Conservation (phyloP, 1,140 invertebrate species). For the Rhopalosiphum maidis region DNA sequence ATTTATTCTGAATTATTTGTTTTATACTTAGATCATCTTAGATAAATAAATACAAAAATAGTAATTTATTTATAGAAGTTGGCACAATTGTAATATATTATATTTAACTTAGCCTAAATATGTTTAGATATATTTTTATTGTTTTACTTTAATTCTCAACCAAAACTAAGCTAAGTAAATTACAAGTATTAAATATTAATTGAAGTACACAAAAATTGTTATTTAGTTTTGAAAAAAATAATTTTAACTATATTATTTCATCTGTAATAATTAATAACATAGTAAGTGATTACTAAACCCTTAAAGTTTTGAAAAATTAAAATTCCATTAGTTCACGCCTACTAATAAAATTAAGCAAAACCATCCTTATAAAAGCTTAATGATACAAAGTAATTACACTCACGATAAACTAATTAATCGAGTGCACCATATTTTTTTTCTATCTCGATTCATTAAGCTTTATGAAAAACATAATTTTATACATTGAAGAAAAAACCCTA, state of each 20-base stretch:
- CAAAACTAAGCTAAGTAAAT: background rate
- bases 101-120: too few species aligned
- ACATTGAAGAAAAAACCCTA: background rate
- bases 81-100: too few species aligned
- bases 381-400: background rate
- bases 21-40: background rate
- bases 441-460: background rate
- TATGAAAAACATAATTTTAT: background rate
- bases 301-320: conserved; percentile 4
- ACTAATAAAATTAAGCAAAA: conserved; percentile 20
- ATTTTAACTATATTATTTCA: background rate
- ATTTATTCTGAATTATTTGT: background rate
- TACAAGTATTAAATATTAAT: background rate
- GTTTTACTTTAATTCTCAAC: too few species aligned
- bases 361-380: background rate
- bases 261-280: background rate
- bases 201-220: background rate
- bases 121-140: too few species aligned
- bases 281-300: background rate
- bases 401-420: conserved; percentile 16
- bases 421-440: background rate
- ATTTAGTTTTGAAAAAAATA: background rate
- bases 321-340: background rate
- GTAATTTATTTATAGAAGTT: too few species aligned
- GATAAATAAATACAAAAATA: background rate